Percentiles rank a stretch among this genome's conserved stretches.
Evolutionary conservation across 2,888 invertebrate species (phyloP).

Genomic region (Oeneis ivallda): DNA sequence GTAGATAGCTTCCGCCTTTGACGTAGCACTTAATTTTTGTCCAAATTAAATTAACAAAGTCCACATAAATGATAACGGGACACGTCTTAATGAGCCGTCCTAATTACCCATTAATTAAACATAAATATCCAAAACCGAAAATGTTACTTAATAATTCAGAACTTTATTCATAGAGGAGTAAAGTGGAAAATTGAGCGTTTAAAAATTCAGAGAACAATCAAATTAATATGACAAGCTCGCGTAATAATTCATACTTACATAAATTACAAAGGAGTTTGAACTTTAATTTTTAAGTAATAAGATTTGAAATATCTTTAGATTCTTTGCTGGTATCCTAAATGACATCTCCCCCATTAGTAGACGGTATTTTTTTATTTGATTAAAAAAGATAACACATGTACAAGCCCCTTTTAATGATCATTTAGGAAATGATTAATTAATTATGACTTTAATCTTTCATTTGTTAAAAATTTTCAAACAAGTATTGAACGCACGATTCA

Average conservation of each 20-base stretch:
- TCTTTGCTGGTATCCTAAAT: constrained; percentile 9
- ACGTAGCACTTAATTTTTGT: constrained; percentile 12
- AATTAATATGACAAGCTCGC: constrained; percentile 31
- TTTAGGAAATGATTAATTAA: constrained; percentile 18
- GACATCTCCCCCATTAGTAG: constrained; percentile 26
- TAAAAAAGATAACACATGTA: constrained; percentile 35
- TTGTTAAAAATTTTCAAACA: not conserved
- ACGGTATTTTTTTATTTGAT: constrained; percentile 29
- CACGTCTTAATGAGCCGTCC: constrained; percentile 30
- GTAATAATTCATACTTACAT: constrained; percentile 23
- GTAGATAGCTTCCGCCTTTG: not conserved
- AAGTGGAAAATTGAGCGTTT: constrained; percentile 24
- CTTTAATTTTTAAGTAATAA: not conserved
- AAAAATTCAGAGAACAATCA: constrained; percentile 30
- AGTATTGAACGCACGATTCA: not conserved
- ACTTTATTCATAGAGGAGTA: constrained; percentile 22
- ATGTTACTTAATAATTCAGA: constrained; percentile 16
- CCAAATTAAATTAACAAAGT: constrained; percentile 18
- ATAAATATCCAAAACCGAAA: constrained; percentile 17
- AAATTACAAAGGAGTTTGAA: constrained; percentile 13
- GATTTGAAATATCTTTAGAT: constrained; percentile 10
- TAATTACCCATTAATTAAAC: constrained; percentile 37
- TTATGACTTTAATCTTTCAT: constrained; percentile 2
- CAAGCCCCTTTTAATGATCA: constrained; percentile 24
- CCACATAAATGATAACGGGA: constrained; percentile 24